A percentile compares a stretch with the other conserved stretches of the same genome.
Conservation (phyloP, 2,113 vertebrate species). For the Hippopotamus amphibius region DNA sequence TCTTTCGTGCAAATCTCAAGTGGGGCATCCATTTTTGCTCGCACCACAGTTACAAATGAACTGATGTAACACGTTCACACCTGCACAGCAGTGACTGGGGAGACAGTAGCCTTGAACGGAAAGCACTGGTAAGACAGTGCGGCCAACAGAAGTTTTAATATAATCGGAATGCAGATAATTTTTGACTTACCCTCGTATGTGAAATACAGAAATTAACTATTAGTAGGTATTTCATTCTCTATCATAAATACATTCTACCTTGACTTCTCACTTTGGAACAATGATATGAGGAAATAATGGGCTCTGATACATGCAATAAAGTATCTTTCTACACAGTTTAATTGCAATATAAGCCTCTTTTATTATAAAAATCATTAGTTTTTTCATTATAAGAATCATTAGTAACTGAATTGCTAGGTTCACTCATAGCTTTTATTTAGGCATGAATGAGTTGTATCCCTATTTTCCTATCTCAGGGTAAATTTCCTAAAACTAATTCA, state of each 20-base stretch:
- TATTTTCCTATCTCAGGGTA: not conserved
- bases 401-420: not conserved
- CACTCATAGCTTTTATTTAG: not conserved
- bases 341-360: not conserved
- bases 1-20: too few relatives aligned
- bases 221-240: not conserved
- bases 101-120: too few relatives aligned
- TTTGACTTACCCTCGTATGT: too few relatives aligned
- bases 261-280: constrained; percentile 11
- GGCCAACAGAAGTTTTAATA: too few relatives aligned
- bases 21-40: too few relatives aligned
- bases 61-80: too few relatives aligned
- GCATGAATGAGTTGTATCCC: not conserved
- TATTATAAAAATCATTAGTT: not conserved
- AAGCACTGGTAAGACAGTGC: too few relatives aligned
- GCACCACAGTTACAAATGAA: too few relatives aligned
- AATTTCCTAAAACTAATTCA: not conserved
- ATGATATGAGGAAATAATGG: not conserved
- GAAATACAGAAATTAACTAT: not conserved
- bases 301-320: not conserved
- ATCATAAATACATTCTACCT: not conserved
- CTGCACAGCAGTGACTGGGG: too few relatives aligned
- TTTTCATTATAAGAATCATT: not conserved
- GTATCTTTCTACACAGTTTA: not conserved
- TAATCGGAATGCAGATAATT: too few relatives aligned